phyloP scores from a whole-genome alignment of 2,888 invertebrate species.

The Nematopogon swammerdamellus region DNA sequence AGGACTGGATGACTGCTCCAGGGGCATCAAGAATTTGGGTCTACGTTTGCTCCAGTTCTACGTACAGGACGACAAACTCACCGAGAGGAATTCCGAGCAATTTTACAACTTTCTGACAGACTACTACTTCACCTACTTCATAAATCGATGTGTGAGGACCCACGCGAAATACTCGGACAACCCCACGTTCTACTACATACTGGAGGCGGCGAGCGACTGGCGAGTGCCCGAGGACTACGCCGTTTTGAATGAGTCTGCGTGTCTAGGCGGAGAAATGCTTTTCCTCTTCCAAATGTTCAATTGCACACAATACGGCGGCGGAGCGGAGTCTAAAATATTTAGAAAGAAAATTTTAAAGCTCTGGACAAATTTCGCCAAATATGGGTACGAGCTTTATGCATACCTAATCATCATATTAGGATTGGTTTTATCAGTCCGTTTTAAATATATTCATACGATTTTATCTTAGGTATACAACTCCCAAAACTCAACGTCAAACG shows the following conservation, averaged over 20 bases:
- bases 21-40: slow-evolving; percentile 24
- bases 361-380: slow-evolving; percentile 53
- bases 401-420: no score
- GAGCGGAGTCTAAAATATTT: slow-evolving; percentile 30
- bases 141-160: slow-evolving; percentile 35
- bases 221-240: slow-evolving; percentile 22
- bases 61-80: slow-evolving; percentile 26
- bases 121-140: slow-evolving; percentile 37
- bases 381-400: slow-evolving; percentile 23
- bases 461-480: neutral
- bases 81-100: slow-evolving; percentile 29
- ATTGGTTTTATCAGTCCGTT: neutral
- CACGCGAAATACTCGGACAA: slow-evolving; percentile 27
- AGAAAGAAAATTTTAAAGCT: slow-evolving; percentile 34
- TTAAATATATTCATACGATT: neutral
- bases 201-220: slow-evolving; percentile 39
- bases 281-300: slow-evolving; percentile 31
- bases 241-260: slow-evolving; percentile 26
- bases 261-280: slow-evolving; percentile 36
- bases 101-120: slow-evolving; percentile 39
- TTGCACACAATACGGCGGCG: slow-evolving; percentile 20
- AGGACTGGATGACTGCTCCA: slow-evolving; percentile 22
- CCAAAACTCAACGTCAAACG: no score
- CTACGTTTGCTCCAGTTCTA: slow-evolving; percentile 35
- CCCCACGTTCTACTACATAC: slow-evolving; percentile 37